Conservation (phyloP, 2,888 invertebrate genomes). For the Pemphredon lugubris region DNA sequence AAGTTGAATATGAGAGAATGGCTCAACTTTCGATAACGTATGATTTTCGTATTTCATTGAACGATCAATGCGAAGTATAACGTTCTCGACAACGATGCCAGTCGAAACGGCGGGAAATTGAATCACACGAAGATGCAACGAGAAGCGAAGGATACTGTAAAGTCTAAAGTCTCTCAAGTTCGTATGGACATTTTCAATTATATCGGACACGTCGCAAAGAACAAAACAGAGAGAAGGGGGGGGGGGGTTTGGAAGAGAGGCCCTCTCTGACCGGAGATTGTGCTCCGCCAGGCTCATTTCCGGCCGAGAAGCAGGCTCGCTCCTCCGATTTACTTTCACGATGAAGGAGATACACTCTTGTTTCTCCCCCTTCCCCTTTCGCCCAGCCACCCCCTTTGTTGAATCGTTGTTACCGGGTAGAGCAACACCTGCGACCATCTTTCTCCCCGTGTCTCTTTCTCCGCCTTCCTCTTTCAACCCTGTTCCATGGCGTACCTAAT, state of each 20-base stretch:
- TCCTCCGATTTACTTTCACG: conserved; percentile 48
- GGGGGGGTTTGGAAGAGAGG: too few species aligned
- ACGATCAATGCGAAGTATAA: conserved; percentile 17
- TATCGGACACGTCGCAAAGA: conserved; percentile 43
- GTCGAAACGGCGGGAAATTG: neutral
- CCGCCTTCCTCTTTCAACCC: conserved; percentile 32
- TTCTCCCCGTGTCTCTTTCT: conserved; percentile 26
- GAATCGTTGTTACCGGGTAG: conserved; percentile 36
- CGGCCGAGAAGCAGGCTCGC: conserved; percentile 35
- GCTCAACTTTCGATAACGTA: too few species aligned
- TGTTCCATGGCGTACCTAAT: conserved; percentile 52
- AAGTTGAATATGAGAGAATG: too few species aligned
- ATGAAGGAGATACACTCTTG: conserved; percentile 23
- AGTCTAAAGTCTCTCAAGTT: conserved; percentile 14
- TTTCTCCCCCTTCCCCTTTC: conserved; percentile 2
- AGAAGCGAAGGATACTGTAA: neutral
- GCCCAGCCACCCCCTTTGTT: neutral
- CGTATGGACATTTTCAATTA: conserved; percentile 54
- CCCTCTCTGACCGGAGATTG: conserved; percentile 57
- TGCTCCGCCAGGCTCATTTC: conserved; percentile 55
- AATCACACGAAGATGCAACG: conserved; percentile 2
- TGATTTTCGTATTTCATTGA: too few species aligned
- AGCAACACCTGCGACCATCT: conserved; percentile 59
- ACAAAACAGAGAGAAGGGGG: conserved; percentile 48
- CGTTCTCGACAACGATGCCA: conserved; percentile 16